These are phyloP conservation scores for Hirundo rustica DNA, from an alignment of 2,797 vertebrate species.

Conservation along the genomic window DNA sequence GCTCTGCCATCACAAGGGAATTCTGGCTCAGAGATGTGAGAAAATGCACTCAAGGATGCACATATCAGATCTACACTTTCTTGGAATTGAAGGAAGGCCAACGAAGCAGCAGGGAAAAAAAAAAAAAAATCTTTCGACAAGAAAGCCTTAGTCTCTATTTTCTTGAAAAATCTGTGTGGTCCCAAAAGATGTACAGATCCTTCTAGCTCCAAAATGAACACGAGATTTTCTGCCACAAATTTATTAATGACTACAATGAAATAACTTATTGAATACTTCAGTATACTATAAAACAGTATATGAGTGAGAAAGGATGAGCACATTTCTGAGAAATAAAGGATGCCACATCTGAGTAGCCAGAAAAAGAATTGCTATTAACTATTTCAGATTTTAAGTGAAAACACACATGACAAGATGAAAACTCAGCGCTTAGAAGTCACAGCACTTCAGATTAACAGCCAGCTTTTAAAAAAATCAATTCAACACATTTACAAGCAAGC, in stretches of 20 bases:
- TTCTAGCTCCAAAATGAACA: background rate
- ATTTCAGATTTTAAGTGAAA: slow-evolving; percentile 6
- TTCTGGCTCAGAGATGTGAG: slow-evolving; percentile 1
- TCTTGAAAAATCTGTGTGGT: background rate
- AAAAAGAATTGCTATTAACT: background rate
- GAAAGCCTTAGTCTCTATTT: background rate
- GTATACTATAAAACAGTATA: background rate
- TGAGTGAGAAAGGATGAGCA: background rate
- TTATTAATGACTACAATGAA: background rate
- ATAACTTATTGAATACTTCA: background rate
- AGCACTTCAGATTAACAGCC: background rate
- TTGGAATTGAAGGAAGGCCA: background rate
- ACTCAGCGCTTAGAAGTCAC: background rate
- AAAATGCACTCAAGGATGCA: background rate
- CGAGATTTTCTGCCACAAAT: background rate
- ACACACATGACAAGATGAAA: background rate
- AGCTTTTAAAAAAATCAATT: background rate
- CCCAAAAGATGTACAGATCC: background rate
- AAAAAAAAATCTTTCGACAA: background rate
- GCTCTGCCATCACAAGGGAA: background rate
- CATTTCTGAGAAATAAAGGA: background rate
- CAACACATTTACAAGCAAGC: background rate
- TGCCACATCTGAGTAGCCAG: background rate
- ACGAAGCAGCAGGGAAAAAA: background rate
- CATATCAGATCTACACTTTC: background rate